Conservation (phyloP, 1,140 invertebrate species). For the Kradibia gibbosae region DNA sequence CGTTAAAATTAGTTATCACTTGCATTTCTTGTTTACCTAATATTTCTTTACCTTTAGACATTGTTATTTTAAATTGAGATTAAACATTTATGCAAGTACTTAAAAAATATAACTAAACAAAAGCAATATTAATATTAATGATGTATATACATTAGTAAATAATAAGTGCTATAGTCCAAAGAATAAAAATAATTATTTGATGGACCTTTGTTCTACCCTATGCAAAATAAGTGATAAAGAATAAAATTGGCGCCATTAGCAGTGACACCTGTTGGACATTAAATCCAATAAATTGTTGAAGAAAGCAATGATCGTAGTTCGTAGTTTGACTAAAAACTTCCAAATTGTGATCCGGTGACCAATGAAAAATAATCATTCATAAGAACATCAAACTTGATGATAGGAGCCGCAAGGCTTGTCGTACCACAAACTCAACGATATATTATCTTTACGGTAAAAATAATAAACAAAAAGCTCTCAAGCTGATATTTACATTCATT, state of each 20-base stretch:
- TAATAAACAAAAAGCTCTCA: slow-evolving; percentile 24
- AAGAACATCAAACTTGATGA: not conserved
- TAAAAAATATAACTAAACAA: no score
- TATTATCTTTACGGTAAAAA: slow-evolving; percentile 10
- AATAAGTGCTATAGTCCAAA: no score
- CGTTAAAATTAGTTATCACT: no score
- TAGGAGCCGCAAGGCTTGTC: not conserved
- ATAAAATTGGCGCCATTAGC: slow-evolving; percentile 5
- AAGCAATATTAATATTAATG: no score
- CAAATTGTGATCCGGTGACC: not conserved
- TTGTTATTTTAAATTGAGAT: no score
- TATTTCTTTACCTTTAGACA: no score
- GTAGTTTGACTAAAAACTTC: not conserved
- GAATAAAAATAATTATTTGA: no score
- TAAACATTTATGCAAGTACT: no score
- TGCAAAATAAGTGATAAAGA: not conserved
- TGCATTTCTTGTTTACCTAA: no score
- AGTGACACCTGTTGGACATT: not conserved
- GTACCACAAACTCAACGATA: slow-evolving; percentile 1
- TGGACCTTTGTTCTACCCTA: no score
- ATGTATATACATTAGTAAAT: no score
- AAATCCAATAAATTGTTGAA: not conserved
- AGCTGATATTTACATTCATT: not conserved
- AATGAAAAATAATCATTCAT: slow-evolving; percentile 1
- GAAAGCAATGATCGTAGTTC: not conserved